Evolutionary conservation across 2,113 vertebrate species (phyloP), one percentile per base, ranked within the genome.

Genomic region (Periophthalmus modestus): DNA sequence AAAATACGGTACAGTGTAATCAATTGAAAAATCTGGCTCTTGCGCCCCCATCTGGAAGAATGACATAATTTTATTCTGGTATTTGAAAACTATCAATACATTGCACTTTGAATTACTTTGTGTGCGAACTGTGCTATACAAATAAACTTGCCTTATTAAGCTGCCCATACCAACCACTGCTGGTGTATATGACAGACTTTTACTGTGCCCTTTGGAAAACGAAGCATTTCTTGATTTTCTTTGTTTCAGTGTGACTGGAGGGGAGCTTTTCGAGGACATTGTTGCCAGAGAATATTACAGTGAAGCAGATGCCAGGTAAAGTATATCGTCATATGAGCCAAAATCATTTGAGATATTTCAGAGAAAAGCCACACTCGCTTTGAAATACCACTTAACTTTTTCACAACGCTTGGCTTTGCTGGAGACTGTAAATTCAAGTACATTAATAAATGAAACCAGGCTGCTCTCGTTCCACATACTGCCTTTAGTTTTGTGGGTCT

Each of bases 201-300:
- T n/a, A 55, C 7, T 55, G 6, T 55, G 52, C 52, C 52, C 19
- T 55, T 55, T 55, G 5, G 2, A 55, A 52, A 55, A n/a, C n/a
- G 48, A 52, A 52, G 9, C 18, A 54, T 19, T 54, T 19, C 6
- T 19, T 54, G 15, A 6, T 43, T 65, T 28, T 34, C 33, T 13
- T 75, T 18, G 58, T 15, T 68, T 69, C 91, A 99, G 97, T 33
- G 97, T 99, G 85, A 99, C 97, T 18, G 97, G 97, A 10, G 97
- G 97, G 71, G 98, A 99, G 87, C 95, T 99, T 75, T 99, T 99
- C 89, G 98, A 99, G 91, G 97, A 99, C 89, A 99, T 99, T 7
- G 98, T 99, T 86, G 98, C 98, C 80, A 94, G 98, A 93, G 98
- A 99, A 86, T 99, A 99, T 92, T 99, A 99, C 92, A 99, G 98